phyloP scores from a whole-genome alignment of 2,888 invertebrate genomes.

The Diarsia mendica region DNA sequence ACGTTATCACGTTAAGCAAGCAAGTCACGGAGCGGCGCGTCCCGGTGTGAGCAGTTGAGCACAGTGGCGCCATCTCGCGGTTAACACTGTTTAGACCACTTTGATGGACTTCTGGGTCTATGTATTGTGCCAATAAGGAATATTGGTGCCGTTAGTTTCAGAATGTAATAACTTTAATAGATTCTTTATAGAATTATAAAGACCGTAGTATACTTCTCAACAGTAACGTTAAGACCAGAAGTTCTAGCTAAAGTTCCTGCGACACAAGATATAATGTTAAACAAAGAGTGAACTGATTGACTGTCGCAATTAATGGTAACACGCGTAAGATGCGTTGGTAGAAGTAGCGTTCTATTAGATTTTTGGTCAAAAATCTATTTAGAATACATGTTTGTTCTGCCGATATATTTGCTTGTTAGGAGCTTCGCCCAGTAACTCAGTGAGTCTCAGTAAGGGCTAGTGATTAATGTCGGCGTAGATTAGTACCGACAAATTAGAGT shows the following conservation, averaged over 20 bases:
- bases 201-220: not conserved
- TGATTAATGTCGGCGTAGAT: conserved; percentile 47
- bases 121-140: not conserved
- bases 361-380: too few relatives aligned
- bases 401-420: not conserved
- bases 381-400: not conserved
- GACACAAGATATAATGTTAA: not conserved
- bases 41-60: not conserved
- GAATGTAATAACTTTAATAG: not conserved
- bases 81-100: not conserved
- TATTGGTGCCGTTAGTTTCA: not conserved
- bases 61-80: conserved; percentile 1
- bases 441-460: conserved; percentile 5
- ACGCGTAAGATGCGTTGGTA: not conserved
- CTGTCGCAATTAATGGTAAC: not conserved
- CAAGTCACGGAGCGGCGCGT: conserved; percentile 8
- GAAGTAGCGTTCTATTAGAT: not conserved
- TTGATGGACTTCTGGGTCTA: not conserved
- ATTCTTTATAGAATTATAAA: not conserved
- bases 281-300: not conserved
- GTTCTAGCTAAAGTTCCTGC: not conserved
- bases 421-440: conserved; percentile 1
- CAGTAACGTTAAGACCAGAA: not conserved
- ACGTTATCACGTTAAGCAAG: not conserved
- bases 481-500: conserved; percentile 47